Evolutionary conservation across 2,113 vertebrate genomes (phyloP), one percentile per base, ranked within the genome.

Genomic region (Channa argus): DNA sequence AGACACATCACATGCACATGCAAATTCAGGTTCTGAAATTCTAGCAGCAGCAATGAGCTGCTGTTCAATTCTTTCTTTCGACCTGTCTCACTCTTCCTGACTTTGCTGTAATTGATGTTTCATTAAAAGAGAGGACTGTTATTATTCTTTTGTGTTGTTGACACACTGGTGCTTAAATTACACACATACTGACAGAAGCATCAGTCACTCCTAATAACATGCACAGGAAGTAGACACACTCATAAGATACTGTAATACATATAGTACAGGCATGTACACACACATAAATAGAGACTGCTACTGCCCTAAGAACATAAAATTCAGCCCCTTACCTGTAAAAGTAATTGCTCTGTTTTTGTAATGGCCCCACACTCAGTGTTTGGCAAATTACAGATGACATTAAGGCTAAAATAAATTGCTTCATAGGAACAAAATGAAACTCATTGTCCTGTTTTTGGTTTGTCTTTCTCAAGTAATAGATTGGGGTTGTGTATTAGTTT

Each of bases 291-390:
- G 24, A 24, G 24, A 24, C 24, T 24, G 77, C 58, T 5, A 7
- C 61, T 64, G 33, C 63, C 33, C 33, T 33, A 44, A 53, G 51
- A 51, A 77, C 13, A 51, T 12, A 15, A 47, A 55, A 73, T 38
- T 24, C 72, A 56, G 62, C 12, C 12, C 67, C 53, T 84, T 81
- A 71, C 83, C 80, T 74, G 46, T 12, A 5, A 38, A 67, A 77
- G 74, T 83, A 80, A 78, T 69, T 77, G 73, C 63, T 52, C 73
- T 76, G 80, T 80, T 86, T 85, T 71, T 59, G 62, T 59, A 58
- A 77, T 41, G 39, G 68, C 62, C 5, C 14, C 3, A 61, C 8
- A 13, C 62, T 82, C 80, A 72, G 79, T 85, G 75, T 85, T 82
- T 1, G 0, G 63, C 60, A 55, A 66, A 87, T 82, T 65, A 55